phyloP scores from a whole-genome alignment of 2,113 vertebrate genomes.

The Pseudorectes ferrugineus region DNA sequence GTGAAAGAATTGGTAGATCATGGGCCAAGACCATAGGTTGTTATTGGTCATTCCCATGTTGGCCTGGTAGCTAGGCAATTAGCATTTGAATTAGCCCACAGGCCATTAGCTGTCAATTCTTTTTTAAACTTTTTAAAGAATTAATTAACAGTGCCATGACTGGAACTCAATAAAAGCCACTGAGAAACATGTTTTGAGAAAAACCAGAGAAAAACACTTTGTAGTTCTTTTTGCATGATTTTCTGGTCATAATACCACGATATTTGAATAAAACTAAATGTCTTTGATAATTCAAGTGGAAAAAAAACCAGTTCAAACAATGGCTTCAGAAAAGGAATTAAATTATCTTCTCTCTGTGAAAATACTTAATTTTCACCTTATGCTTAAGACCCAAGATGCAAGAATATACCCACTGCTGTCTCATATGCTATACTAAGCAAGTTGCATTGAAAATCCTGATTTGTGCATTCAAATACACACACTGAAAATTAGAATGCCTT shows the following conservation, averaged over 20 bases:
- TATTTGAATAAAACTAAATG: not conserved
- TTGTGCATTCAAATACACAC: not conserved
- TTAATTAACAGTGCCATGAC: not conserved
- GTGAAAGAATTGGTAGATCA: not conserved
- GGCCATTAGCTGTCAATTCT: not conserved
- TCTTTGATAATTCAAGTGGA: not conserved
- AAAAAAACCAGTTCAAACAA: not conserved
- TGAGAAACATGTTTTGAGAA: not conserved
- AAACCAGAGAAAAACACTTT: not conserved
- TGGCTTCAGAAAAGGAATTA: not conserved
- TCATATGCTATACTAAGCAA: not conserved
- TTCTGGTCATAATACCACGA: not conserved
- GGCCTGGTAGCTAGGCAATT: not conserved
- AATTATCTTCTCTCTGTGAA: not conserved
- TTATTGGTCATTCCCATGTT: accelerated
- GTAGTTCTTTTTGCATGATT: not conserved
- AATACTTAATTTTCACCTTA: not conserved
- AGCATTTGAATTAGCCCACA: not conserved
- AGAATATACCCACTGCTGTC: not conserved
- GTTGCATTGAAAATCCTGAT: not conserved
- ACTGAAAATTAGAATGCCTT: not conserved
- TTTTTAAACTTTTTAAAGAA: not conserved
- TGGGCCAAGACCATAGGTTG: not conserved
- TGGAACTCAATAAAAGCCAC: not conserved
- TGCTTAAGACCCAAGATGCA: accelerated